Base-by-base conservation (phyloP, 2,797 vertebrate genomes). In the Hephaestus fuliginosus region DNA sequence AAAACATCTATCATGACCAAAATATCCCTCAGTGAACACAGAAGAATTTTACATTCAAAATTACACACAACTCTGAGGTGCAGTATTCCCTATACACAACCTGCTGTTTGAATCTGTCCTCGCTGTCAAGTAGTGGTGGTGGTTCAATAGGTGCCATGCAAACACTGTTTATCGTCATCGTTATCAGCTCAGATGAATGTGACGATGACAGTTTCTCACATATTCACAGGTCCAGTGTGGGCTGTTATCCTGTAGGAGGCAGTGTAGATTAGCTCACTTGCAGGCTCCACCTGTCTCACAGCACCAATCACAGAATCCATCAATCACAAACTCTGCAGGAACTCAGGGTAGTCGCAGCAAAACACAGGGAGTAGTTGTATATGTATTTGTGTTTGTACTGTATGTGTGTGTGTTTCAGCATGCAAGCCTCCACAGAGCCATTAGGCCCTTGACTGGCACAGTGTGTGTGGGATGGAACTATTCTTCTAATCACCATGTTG, bases 201-300 rank as follows among this genome's bases (percentile, higher is more conserved):
- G 78, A 70, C 57, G 81, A 78, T 84, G 82, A 67, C 81, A 74
- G 74, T 65, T 64, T 76, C 76, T 83, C 75, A 80, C 81, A 67
- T 58, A 36, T 18, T 70, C 69, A 53, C 49, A 20, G 48, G 68
- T 64, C 76, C 83, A 83, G 15, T 90, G 82, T 88, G 74, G 56
- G 64, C 56, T 80, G 80, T 82, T 74, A 12, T 88, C 92, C 92
- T 94, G 91, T 86, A 92, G 93, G 93, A 93, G 92, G 93, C 91
- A 90, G 88, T 92, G 86, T 83, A 88, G 92, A 88, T 88, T 80
- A 86, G 91, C 87, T 83, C 83, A 83, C 83, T 70, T 66, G 55
- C 71, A 77, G 62, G 55, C 77, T 77, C 55, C 68, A 68, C 77
- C 85, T 78, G 81, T 83, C 80, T 85, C 70, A 76, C 68, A 83